Evolutionary conservation across 2,113 vertebrate genomes (phyloP), one percentile per base, ranked within the genome.

Genomic region (Speoplatyrhinus poulsoni): DNA sequence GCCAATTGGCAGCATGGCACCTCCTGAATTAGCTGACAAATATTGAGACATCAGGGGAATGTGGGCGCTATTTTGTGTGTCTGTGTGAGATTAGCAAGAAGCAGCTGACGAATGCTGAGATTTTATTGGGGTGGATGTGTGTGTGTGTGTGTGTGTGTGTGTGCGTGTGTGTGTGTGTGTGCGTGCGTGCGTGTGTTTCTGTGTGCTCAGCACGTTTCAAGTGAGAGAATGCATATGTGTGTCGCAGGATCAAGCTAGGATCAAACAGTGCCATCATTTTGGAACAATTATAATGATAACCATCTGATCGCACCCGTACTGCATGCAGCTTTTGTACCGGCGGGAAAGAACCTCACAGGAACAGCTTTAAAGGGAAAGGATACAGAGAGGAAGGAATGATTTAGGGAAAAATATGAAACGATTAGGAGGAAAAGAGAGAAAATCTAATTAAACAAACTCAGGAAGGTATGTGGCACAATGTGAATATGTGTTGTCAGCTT

Each of bases 341-440:
- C 2, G 26, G 26, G 26, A 26, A 26, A 26, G 26, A 26, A 41
- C 36, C 4, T 41, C 36, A 41, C 36, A 50, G 49, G 12, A 11
- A 50, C 13, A 5, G 53, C 13, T 8, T 8, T 8, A 54, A n/a
- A 33, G 65, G 11, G 53, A 49, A 17, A 12, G 12, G 41, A 46
- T 26, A 26, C 26, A 54, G 9, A 33, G 26, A 47, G 10, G 19
- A 26, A 53, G 12, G 49, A 59, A 10, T 7, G 10, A 41, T 12
- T 10, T 32, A 11, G 3, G 46, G 16, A 47, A n/a, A 57, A 11
- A 9, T 15, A 41, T 15, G 3, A 16, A 60, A 67, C 49, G 17
- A 41, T 36, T 8, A 60, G 56, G 80, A 69, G 72, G 53, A 33
- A 60, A 56, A 47, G 71, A 74, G 32, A 72, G 61, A 62, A 6